Base-by-base conservation (phyloP, 2,113 vertebrate genomes). In the Pitta sordida region DNA sequence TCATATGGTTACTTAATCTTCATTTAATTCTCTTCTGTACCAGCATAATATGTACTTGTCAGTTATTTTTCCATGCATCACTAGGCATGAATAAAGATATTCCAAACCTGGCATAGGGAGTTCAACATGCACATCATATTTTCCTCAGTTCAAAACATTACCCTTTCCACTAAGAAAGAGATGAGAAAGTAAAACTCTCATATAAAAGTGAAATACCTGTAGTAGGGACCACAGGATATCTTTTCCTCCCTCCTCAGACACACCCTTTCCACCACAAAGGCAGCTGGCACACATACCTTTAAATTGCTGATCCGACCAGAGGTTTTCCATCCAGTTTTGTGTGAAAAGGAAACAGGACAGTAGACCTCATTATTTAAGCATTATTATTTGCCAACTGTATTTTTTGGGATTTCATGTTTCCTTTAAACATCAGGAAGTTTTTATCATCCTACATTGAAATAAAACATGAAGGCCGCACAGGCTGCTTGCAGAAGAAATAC, bases 101-200 rank as follows among this genome's bases (percentile, higher is more conserved):
- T 34, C 5, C 6, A 58, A 14, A 36, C 10, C 34, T 80, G 37
- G 11, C 22, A 62, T 0, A 55, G 16, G 24, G 15, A 62, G 13
- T 65, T 56, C 22, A 59, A 21, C 1, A 1, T 13, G 10, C 7
- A 41, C 3, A 20, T 67, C 7, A 37, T 1, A 14, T 78, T 70
- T 87, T 65, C 15, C 24, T 30, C 30, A 13, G 8, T 62, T 67
- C 23, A 74, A 65, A 86, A 43, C 11, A 29, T 5, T 37, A 21
- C 1, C 1, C 13, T 34, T 6, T 73, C 12, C 68, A 36, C 30
- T 43, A 69, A 65, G 26, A 63, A 55, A 13, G n/a, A 48, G 2
- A 8, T 24, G 5, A 8, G 16, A 0, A 19, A 60, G 37, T 59
- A 37, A 39, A 21, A 0, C 0, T 46, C 44, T 46, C 21, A 30